Percentiles rank a stretch among this genome's conserved stretches.
These are phyloP conservation scores for Lophius piscatorius DNA, from an alignment of 2,113 vertebrate genomes.

Conservation along the genomic window DNA sequence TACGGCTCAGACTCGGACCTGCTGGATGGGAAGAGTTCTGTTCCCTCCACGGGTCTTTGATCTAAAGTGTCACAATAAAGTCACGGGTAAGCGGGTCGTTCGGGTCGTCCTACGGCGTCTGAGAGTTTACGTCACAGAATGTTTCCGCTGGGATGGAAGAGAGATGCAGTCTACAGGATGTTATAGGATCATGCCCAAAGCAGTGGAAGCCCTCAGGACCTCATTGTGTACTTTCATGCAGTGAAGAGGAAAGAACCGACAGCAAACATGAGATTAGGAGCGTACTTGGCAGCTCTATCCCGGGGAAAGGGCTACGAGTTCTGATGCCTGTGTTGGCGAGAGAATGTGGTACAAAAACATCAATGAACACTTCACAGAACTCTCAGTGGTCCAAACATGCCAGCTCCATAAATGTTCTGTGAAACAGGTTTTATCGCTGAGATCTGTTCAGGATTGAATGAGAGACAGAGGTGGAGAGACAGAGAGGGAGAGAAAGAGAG, in stretches of 20 bases:
- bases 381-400: no score
- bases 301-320: constrained; percentile 76
- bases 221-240: constrained; percentile 65
- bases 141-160: not conserved
- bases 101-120: no score
- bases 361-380: constrained; percentile 8
- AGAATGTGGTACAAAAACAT: constrained; percentile 42
- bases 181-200: not conserved
- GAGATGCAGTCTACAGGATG: not conserved
- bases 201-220: constrained; percentile 61
- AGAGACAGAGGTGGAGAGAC: no score
- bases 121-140: not conserved
- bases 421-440: no score
- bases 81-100: no score
- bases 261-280: constrained; percentile 51
- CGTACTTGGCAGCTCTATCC: constrained; percentile 87
- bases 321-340: constrained; percentile 76
- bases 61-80: no score
- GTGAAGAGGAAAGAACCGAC: constrained; percentile 43
- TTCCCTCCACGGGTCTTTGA: no score
- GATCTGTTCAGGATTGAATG: no score
- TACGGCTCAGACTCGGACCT: no score
- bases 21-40: no score
- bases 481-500: no score
- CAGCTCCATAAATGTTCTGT: no score